A percentile compares a stretch with the other conserved stretches of the same genome.
These are phyloP conservation scores for Sarcophaga peregrina DNA, from an alignment of 1,140 invertebrate genomes.

Conservation along the genomic window DNA sequence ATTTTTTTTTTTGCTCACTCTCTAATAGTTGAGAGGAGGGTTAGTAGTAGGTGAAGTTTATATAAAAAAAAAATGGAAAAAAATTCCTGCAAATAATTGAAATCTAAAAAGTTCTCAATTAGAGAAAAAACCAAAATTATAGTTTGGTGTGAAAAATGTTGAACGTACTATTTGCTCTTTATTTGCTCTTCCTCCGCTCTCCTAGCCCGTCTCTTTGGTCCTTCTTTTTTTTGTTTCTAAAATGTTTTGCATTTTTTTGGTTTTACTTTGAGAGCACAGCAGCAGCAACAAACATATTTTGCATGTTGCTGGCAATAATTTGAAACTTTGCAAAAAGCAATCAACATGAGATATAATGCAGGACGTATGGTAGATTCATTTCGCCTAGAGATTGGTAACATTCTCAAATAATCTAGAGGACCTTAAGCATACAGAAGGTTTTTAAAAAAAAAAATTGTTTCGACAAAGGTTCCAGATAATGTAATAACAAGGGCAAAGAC, in stretches of 20 bases:
- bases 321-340: conserved; percentile 13
- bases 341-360: neutral
- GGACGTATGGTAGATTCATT: neutral
- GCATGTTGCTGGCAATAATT: conserved; percentile 19
- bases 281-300: neutral
- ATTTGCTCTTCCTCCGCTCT: neutral
- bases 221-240: neutral
- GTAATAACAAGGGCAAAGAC: no score
- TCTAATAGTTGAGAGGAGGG: no score
- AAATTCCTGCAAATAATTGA: neutral
- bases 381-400: neutral
- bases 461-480: no score
- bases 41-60: no score
- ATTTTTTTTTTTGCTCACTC: no score
- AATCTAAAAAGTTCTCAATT: conserved; percentile 17
- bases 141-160: conserved; percentile 24
- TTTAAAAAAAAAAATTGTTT: no score
- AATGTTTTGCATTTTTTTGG: neutral
- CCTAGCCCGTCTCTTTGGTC: neutral
- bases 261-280: neutral
- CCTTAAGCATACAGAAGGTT: no score
- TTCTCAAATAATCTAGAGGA: no score
- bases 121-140: conserved; percentile 19
- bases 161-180: neutral
- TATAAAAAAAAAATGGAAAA: no score